Base-by-base conservation (phyloP, 2,888 invertebrate species). In the Pterobdella sp. region DNA sequence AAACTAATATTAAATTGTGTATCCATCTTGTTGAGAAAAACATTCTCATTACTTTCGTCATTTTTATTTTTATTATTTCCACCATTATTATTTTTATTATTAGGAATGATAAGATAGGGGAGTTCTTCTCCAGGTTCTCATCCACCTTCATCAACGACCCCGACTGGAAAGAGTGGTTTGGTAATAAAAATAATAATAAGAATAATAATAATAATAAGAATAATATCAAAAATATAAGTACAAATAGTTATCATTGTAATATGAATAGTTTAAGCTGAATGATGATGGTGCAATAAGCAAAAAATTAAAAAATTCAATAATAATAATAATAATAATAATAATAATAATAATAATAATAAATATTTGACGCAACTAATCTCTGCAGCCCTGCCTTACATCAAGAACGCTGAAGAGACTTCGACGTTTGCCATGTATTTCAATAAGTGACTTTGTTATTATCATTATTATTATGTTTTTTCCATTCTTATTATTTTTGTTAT, bases 101-200 rank as follows among this genome's bases (percentile, higher is more conserved):
- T 22, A 90, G 90, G 77, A 87, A 88, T 72, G 96, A 96, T 52
- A 91, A 91, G 84, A 88, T 94, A 72, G 87, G 88, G 31, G 95
- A 96, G 77, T 95, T 96, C 85, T 91, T 95, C 81, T 87, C 88
- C 14, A 92, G 90, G 85, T 88, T 94, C 88, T 88, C 92, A 3
- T 87, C 90, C 26, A 93, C 94, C 79, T 84, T 96, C 66, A 93
- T 94, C 81, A 89, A 89, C 68, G 93, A 93, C 82, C 86, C 87
- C 74, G 96, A 96, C 82, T 96, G 95, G 93, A 92, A 90, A 81
- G 96, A 96, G 79, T 96, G 96, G 96, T 96, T 94, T 85, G 91
- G 95, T 95, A 88, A 87, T 49, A 35, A 31, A 14, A 18, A 64
- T 65, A 56, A 65, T 18, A 65, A 34, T 22, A 7, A 64, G 31